A percentile compares a stretch with the other conserved stretches of the same genome.
These are phyloP conservation scores for Gobio occitaniae DNA, from an alignment of 2,797 vertebrate genomes.

Conservation along the genomic window DNA sequence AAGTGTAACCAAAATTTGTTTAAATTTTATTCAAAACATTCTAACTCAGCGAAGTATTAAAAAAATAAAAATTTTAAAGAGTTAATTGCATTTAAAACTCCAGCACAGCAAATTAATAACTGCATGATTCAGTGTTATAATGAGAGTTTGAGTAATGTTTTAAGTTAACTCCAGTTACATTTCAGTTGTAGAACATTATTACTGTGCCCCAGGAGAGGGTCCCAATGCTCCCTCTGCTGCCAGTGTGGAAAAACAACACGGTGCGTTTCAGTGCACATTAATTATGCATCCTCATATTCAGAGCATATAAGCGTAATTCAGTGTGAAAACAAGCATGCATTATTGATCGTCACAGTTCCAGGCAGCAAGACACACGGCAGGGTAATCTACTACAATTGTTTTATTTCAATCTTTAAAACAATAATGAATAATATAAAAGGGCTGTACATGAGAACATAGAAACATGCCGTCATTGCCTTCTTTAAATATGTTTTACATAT, in stretches of 20 bases:
- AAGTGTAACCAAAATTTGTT: too few relatives aligned
- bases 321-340: conserved; percentile 50
- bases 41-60: neutral
- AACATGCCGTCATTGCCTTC: conserved; percentile 62
- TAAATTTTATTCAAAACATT: too few relatives aligned
- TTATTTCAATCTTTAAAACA: conserved; percentile 68
- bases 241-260: conserved; percentile 13
- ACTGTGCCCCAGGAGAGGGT: neutral
- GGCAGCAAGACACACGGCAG: conserved; percentile 37
- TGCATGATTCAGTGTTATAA: neutral
- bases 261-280: neutral
- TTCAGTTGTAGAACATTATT: neutral
- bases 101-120: neutral
- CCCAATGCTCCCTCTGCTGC: conserved; percentile 52
- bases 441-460: conserved; percentile 67
- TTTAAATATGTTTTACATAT: conserved; percentile 56
- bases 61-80: neutral
- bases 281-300: conserved; percentile 16
- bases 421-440: conserved; percentile 67
- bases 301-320: neutral
- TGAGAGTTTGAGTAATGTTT: neutral
- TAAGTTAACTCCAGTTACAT: neutral
- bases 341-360: neutral
- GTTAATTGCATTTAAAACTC: conserved; percentile 3
- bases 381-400: conserved; percentile 63